A percentile compares a stretch with the other conserved stretches of the same genome.
phyloP scores from a whole-genome alignment of 92 coral and sea anemone species.

The Heliopora coerulea region DNA sequence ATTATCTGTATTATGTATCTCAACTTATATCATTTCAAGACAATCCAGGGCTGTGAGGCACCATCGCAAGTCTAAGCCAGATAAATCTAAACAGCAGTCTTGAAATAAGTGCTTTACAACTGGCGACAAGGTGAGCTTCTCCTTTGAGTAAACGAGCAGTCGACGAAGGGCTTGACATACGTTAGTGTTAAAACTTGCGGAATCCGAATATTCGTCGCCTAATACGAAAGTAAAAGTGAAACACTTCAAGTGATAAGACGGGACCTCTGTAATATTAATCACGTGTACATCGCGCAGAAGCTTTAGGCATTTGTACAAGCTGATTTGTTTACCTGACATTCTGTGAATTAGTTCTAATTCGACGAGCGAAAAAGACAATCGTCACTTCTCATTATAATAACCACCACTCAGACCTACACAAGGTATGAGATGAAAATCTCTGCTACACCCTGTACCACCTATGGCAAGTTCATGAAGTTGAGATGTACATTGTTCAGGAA shows the following conservation, averaged over 20 bases:
- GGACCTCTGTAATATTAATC: neutral
- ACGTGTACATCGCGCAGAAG: conserved; percentile 34
- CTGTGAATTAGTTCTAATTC: conserved; percentile 27
- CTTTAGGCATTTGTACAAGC: conserved; percentile 44
- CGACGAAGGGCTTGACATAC: neutral
- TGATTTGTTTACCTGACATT: conserved; percentile 13
- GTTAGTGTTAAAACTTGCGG: neutral
- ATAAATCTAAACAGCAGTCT: too few species aligned
- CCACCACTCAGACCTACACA: neutral
- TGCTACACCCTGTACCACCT: neutral
- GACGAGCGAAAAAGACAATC: conserved; percentile 40
- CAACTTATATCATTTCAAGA: too few species aligned
- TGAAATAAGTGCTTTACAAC: too few species aligned
- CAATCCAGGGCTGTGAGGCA: too few species aligned
- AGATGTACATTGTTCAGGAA: neutral
- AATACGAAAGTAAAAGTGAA: neutral
- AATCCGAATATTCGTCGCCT: neutral
- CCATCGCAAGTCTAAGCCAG: too few species aligned
- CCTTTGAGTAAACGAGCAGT: too few species aligned
- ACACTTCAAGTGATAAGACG: conserved; percentile 29
- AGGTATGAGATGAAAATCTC: too few species aligned
- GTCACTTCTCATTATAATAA: conserved; percentile 22
- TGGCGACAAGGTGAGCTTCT: too few species aligned
- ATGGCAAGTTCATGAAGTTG: neutral
- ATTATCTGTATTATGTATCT: too few species aligned